Percentiles rank a stretch among this genome's conserved stretches.
These are phyloP conservation scores for Pocillopora damicornis DNA, from an alignment of 64 coral and sea anemone species.

Conservation along the genomic window DNA sequence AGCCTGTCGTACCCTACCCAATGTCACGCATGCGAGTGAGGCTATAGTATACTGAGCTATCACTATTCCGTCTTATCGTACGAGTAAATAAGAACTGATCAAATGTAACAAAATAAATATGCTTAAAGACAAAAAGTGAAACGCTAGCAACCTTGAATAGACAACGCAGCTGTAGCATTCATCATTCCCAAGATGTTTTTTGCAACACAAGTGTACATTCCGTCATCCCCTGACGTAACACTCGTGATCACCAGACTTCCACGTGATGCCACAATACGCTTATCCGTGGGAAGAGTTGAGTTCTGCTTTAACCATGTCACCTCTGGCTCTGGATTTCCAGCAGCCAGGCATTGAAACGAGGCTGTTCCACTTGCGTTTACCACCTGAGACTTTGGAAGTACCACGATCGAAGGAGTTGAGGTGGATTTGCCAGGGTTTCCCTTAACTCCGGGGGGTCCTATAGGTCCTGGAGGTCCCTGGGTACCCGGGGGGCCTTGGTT, in stretches of 20 bases:
- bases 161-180: not conserved
- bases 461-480: slow-evolving; percentile 43
- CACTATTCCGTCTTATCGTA: no score
- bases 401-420: slow-evolving; percentile 36
- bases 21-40: no score
- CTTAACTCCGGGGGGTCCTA: slow-evolving; percentile 33
- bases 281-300: not conserved
- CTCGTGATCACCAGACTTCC: slow-evolving; percentile 12
- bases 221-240: slow-evolving; percentile 31
- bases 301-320: slow-evolving; percentile 54
- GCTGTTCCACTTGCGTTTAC: slow-evolving; percentile 32
- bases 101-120: no score
- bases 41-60: no score
- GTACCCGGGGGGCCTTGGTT: slow-evolving; percentile 19
- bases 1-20: no score
- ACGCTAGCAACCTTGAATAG: slow-evolving; percentile 25
- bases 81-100: no score
- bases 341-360: slow-evolving; percentile 34
- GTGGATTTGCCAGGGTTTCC: slow-evolving; percentile 34
- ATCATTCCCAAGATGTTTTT: slow-evolving; percentile 32
- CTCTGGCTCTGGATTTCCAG: slow-evolving; percentile 53
- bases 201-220: slow-evolving; percentile 22
- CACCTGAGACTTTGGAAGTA: slow-evolving; percentile 29
- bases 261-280: not conserved
- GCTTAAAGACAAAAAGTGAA: no score